Evolutionary conservation across 2,113 vertebrate genomes (phyloP).

Genomic region (Taxidea taxus): DNA sequence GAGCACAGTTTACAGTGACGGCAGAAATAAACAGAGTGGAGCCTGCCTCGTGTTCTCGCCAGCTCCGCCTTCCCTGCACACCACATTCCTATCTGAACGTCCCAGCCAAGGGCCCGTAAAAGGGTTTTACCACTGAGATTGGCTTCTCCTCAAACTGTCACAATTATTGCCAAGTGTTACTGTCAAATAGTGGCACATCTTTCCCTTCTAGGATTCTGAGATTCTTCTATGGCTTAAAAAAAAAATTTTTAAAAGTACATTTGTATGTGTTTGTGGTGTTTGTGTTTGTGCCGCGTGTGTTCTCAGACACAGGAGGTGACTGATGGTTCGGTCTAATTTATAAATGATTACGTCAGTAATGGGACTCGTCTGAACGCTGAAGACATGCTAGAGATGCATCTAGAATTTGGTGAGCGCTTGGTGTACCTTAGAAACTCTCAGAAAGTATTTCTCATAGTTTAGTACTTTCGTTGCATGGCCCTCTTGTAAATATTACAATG

Average conservation of each 20-base stretch:
- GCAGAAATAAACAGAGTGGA: slow-evolving; percentile 60
- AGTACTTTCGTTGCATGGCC: not conserved
- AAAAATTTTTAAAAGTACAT: not conserved
- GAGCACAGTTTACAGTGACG: slow-evolving; percentile 58
- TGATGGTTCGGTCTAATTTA: slow-evolving; percentile 40
- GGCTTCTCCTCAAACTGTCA: slow-evolving; percentile 66
- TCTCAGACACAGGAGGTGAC: slow-evolving; percentile 11
- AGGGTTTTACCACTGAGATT: slow-evolving; percentile 52
- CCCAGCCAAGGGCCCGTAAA: slow-evolving; percentile 63
- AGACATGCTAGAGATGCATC: not conserved
- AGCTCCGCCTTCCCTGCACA: not conserved
- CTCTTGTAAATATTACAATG: not conserved
- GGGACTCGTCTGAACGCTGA: not conserved
- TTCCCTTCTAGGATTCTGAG: slow-evolving; percentile 51
- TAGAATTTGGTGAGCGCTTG: not conserved
- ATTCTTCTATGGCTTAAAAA: not conserved
- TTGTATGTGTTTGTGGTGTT: slow-evolving; percentile 20
- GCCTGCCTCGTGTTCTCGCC: not conserved
- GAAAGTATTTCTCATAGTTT: not conserved
- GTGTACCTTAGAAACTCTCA: not conserved
- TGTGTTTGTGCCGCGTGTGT: not conserved
- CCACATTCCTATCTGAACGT: not conserved
- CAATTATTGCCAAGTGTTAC: slow-evolving; percentile 63
- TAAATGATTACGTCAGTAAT: slow-evolving; percentile 14
- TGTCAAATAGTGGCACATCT: slow-evolving; percentile 59